Base-by-base conservation (phyloP, 2,888 invertebrate species). In the Stenoptilia bipunctidactyla region DNA sequence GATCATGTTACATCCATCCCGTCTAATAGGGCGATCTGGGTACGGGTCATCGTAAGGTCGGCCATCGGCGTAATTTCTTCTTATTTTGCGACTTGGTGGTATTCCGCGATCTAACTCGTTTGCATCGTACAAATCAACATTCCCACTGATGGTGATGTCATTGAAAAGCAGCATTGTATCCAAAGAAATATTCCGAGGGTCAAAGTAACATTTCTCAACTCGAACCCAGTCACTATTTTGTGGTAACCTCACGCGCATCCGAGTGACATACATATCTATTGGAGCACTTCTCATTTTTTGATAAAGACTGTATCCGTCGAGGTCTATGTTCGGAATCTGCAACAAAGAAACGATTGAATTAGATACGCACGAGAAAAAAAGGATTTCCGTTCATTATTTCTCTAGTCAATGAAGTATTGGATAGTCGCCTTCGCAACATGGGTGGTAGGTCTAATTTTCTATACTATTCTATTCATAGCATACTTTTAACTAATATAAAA, bases 111-210 rank as follows among this genome's bases (percentile, higher is more conserved):
- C 80, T 1, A 80, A 51, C 15, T 84, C 79, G 30, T 69, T 77
- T 0, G 70, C 66, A 14, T 77, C 72, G 42, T 71, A 83, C 27
- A 92, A 66, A 45, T 91, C 90, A 0, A 93, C 90, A 52, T 88
- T 87, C 0, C 93, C 93, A 45, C 92, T 91, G 38, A 93, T 91
- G 1, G 92, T 91, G 33, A 94, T 70, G 57, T 93, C 93, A 52
- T 91, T 90, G 70, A 94, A 92, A 9, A 91, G 76, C 0, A 94
- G 80, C 58, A 92, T 87, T 1, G 92, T 92, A 50, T 91, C 91
- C 5, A 93, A 74, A 9, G 91, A 92, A 4, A 89, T 86, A 59
- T 90, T 92, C 47, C 86, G 79, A 0, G 92, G 91, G 56, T 92
- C 90, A 64, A 89, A 94, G 49, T 89, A 86, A 60, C 93, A 93